phyloP scores from a whole-genome alignment of 2,797 vertebrate genomes.

The Sebastes wilsoni region DNA sequence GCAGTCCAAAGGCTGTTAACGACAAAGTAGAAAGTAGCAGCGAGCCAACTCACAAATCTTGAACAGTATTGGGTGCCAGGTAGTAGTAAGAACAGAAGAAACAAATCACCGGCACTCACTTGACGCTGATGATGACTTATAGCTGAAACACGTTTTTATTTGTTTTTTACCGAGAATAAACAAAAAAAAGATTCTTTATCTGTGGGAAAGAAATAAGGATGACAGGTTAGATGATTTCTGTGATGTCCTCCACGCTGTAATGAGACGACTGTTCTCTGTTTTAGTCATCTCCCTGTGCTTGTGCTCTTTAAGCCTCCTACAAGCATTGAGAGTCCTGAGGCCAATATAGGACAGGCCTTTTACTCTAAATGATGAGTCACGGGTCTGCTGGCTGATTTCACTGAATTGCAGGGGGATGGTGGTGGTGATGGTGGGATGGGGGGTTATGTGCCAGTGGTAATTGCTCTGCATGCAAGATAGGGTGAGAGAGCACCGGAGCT shows the following conservation, averaged over 20 bases:
- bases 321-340: conserved; percentile 17
- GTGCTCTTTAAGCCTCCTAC: conserved; percentile 17
- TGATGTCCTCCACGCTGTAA: background rate
- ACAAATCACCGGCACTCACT: too few species aligned
- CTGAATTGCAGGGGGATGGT: conserved; percentile 19
- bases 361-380: conserved; percentile 69
- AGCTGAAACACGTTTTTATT: too few species aligned
- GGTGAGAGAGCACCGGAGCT: conserved; percentile 48
- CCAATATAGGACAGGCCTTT: conserved; percentile 32
- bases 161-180: too few species aligned
- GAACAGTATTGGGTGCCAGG: too few species aligned
- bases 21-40: too few species aligned
- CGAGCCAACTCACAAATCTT: too few species aligned
- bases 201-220: background rate
- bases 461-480: conserved; percentile 55
- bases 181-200: too few species aligned
- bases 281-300: conserved; percentile 20
- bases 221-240: background rate
- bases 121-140: too few species aligned
- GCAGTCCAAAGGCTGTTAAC: background rate
- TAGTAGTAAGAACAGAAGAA: too few species aligned
- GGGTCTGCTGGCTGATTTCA: conserved; percentile 48
- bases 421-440: background rate
- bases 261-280: background rate
- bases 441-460: conserved; percentile 37